Conservation (phyloP, 2,888 invertebrate species). For the Piscicola geometra region DNA sequence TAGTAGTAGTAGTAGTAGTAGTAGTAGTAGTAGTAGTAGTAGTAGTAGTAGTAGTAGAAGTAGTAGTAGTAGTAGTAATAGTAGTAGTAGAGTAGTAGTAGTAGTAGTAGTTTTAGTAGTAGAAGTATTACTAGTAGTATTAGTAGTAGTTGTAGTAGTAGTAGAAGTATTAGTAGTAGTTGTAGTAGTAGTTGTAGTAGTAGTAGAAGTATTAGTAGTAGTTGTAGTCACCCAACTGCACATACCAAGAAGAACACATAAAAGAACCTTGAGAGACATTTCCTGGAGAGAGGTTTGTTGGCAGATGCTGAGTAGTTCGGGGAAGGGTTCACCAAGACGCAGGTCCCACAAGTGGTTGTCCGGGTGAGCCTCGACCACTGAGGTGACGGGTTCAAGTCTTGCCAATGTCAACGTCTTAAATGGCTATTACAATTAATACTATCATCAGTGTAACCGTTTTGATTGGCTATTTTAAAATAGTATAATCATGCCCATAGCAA, state of each 20-base stretch:
- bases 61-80: conserved; percentile 7
- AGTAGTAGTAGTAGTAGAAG: conserved; percentile 20
- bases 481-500: no score
- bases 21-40: conserved; percentile 21
- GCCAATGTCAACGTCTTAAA: neutral
- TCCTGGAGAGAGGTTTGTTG: conserved; percentile 68
- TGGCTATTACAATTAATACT: neutral
- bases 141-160: conserved; percentile 16
- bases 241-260: no score
- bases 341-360: conserved; percentile 82
- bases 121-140: neutral
- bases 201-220: no score
- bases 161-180: neutral
- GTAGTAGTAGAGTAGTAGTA: conserved; percentile 2
- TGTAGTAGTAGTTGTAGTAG: no score
- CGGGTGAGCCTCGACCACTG: conserved; percentile 85
- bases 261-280: conserved; percentile 66
- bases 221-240: no score
- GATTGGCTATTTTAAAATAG: no score
- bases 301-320: conserved; percentile 69
- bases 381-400: neutral
- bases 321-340: conserved; percentile 79
- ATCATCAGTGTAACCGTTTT: neutral
- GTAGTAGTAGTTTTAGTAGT: conserved; percentile 11
- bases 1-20: conserved; percentile 23